Base-by-base conservation (phyloP, 2,888 invertebrate genomes). In the Acrobeloides nanus region DNA sequence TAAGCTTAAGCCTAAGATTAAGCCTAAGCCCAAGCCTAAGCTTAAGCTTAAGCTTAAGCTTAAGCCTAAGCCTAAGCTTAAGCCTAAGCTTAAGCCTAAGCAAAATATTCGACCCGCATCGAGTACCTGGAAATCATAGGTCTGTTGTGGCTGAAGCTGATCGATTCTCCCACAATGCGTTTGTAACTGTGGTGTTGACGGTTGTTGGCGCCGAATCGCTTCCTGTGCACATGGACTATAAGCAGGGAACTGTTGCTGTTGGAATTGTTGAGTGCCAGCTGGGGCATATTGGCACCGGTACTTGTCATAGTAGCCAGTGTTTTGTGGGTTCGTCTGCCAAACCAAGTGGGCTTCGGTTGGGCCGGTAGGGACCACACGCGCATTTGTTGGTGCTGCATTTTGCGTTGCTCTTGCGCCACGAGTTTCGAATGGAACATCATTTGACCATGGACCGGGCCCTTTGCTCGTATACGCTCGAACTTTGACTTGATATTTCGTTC, bases 371-470 rank as follows among this genome's bases (percentile, higher is more conserved):
- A 73, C 53, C 21, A 73, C 64, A 17, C 55, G 46, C n/a, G 57
- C 59, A 8, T 54, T 31, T 15, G 49, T 42, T 1, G 56, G 45
- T 10, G 49, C 35, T 12, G 37, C 40, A n/a, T 24, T 37, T 10
- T 42, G 32, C 12, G 20, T 20, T n/a, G 46, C 21, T 8, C 44
- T 33, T 2, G 29, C 23, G 5, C 35, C 29, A 10, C 62, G 51
- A 6, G 70, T 70, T 51, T 67, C 59, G 59, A 71, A 63, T 25
- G 59, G 58, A 15, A 64, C 57, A 29, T 68, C 67, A 10, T 53
- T 55, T 5, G 68, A 70, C 68, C 72, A 73, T 15, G 73, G 73
- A 10, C 73, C 73, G 5, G 73, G 37, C 32, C 73, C 73, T 15
- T 64, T 53, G 15, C 57, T 56, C 6, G 73, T 74, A 52, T 59